Evolutionary conservation across 2,888 invertebrate species (phyloP).

Genomic region (Pachycephus smyrnensis): DNA sequence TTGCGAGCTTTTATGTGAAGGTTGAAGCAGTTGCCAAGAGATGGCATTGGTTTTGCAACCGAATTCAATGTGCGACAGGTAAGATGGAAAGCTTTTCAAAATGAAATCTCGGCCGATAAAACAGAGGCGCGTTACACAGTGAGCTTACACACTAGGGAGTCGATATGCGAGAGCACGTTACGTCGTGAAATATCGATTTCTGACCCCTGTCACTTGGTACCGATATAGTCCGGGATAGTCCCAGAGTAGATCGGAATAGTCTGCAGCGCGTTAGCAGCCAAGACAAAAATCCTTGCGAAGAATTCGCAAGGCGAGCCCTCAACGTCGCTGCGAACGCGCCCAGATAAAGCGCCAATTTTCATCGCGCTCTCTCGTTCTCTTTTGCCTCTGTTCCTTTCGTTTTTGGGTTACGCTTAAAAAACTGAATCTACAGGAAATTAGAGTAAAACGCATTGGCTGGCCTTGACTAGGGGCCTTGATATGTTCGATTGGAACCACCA

Average conservation of each 20-base stretch:
- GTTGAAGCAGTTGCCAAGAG: not conserved
- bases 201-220: conserved; percentile 47
- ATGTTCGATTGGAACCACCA: conserved; percentile 57
- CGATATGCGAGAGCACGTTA: conserved; percentile 32
- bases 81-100: not conserved
- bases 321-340: conserved; percentile 25
- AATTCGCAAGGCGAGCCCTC: conserved; percentile 25
- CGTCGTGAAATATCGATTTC: conserved; percentile 44
- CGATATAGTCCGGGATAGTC: not conserved
- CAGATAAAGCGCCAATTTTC: conserved; percentile 3
- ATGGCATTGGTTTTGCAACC: not conserved
- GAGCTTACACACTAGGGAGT: conserved; percentile 34
- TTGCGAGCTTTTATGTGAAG: not conserved
- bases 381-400: not conserved
- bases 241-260: not conserved
- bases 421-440: conserved; percentile 47
- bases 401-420: conserved; percentile 29
- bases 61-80: not conserved
- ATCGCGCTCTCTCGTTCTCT: not conserved
- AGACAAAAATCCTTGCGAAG: not conserved
- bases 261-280: not conserved
- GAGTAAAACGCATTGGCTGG: conserved; percentile 50
- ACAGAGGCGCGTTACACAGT: conserved; percentile 15
- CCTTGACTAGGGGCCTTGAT: conserved; percentile 51
- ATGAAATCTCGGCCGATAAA: conserved; percentile 24